Conservation (phyloP, 2,888 invertebrate species). For the Lasioglossum oenotherae region DNA sequence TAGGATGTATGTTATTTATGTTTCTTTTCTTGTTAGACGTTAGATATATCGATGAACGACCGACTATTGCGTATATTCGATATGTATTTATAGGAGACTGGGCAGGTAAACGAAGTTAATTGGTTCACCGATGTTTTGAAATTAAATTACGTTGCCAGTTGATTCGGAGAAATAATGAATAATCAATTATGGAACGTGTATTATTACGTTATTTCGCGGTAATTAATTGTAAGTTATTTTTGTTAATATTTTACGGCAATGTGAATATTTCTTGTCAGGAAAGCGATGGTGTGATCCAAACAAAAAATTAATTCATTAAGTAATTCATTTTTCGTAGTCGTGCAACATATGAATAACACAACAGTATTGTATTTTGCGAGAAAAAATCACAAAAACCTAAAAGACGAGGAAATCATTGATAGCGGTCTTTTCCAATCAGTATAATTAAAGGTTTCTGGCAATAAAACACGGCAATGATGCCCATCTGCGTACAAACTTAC, state of each 20-base stretch:
- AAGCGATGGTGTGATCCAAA: background rate
- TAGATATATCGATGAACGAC: background rate
- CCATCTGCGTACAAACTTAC: constrained; percentile 46
- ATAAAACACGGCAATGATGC: constrained; percentile 33
- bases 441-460: background rate
- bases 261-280: background rate
- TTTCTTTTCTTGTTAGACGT: background rate
- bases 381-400: background rate
- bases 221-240: background rate
- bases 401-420: background rate
- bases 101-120: background rate
- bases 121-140: background rate
- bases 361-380: background rate
- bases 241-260: background rate
- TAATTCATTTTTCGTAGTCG: background rate
- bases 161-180: background rate
- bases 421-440: background rate
- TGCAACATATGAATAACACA: background rate
- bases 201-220: background rate
- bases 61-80: background rate
- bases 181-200: background rate
- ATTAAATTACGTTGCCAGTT: background rate
- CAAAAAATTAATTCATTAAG: background rate
- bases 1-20: background rate
- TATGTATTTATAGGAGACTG: background rate